Evolutionary conservation across 2,888 invertebrate genomes (phyloP).

Genomic region (Noctua janthina): DNA sequence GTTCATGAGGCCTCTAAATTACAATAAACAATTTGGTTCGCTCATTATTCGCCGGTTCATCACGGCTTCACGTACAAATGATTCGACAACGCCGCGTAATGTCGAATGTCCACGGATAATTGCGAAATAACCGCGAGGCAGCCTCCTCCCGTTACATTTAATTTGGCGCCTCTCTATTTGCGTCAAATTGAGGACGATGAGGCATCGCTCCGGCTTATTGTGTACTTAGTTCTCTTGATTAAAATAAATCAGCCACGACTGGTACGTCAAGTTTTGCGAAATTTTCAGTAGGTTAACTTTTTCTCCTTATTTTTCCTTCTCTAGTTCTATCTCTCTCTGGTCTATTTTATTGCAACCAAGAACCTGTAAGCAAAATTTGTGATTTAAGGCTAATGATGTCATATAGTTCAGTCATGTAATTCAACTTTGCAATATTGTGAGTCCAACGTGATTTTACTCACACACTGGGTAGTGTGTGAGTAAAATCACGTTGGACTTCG

Average conservation of each 20-base stretch:
- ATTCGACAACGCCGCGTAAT: constrained; percentile 86
- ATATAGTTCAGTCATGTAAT: too few relatives aligned
- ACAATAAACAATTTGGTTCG: constrained; percentile 88
- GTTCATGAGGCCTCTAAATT: constrained; percentile 85
- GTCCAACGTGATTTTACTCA: neutral
- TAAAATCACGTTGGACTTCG: too few relatives aligned
- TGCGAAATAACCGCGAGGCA: constrained; percentile 87
- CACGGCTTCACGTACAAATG: constrained; percentile 85
- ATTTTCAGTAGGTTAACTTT: neutral
- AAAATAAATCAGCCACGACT: constrained; percentile 6
- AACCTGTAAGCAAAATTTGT: neutral
- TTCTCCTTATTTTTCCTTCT: neutral
- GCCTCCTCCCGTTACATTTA: constrained; percentile 84
- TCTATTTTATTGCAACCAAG: neutral
- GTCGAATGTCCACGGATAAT: constrained; percentile 88
- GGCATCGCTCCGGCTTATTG: constrained; percentile 67
- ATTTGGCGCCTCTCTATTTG: constrained; percentile 85
- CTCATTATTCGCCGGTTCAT: constrained; percentile 87
- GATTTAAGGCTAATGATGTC: neutral
- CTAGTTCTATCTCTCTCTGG: too few relatives aligned
- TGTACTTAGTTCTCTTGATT: constrained; percentile 55
- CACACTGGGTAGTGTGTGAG: too few relatives aligned
- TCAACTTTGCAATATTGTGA: neutral
- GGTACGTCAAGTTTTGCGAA: constrained; percentile 15
- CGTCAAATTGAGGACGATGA: constrained; percentile 76